Conservation (phyloP, 2,888 invertebrate genomes). For the Apomyelois bistriatella region DNA sequence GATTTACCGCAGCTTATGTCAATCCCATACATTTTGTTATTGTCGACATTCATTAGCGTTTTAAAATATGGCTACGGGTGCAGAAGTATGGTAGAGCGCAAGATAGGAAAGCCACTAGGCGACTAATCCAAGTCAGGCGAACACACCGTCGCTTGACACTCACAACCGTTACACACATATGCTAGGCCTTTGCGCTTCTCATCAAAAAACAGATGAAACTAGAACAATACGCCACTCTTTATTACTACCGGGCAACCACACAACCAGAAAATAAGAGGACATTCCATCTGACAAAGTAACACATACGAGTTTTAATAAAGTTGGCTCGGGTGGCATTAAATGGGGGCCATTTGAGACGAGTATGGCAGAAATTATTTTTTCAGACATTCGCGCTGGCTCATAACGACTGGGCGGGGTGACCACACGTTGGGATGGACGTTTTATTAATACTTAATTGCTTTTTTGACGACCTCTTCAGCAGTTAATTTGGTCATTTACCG, state of each 20-base stretch:
- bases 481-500: neutral
- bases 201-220: no score
- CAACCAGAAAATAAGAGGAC: neutral
- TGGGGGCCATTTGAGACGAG: conserved; percentile 7
- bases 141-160: no score
- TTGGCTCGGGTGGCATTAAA: conserved; percentile 1
- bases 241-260: neutral
- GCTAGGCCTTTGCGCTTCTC: no score
- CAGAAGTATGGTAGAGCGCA: no score
- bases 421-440: neutral
- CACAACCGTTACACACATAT: no score
- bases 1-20: no score
- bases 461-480: neutral
- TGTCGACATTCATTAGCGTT: no score
- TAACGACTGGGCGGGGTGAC: conserved; percentile 3
- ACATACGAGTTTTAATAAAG: conserved; percentile 11
- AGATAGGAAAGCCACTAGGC: no score
- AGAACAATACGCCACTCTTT: no score
- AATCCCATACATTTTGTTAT: no score
- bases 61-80: no score
- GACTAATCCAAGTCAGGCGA: no score
- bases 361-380: conserved; percentile 11
- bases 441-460: conserved; percentile 3
- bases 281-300: neutral
- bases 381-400: conserved; percentile 5